Conservation (phyloP, 2,797 vertebrate genomes). For the Onychomys leucogaster region DNA sequence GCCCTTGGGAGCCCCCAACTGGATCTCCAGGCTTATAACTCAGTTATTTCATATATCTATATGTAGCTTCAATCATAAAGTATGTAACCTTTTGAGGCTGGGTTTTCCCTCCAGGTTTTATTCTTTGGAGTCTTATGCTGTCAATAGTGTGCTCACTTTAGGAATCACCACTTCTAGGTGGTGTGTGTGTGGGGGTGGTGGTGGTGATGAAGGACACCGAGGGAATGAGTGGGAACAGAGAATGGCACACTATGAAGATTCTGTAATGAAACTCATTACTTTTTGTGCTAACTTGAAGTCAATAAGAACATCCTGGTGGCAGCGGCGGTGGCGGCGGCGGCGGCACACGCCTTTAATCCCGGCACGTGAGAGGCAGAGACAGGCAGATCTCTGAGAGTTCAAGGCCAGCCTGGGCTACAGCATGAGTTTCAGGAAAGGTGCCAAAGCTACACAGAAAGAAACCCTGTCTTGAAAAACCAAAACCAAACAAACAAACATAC, state of each 20-base stretch:
- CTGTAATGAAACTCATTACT: not conserved
- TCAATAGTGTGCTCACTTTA: not conserved
- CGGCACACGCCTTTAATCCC: too few relatives aligned
- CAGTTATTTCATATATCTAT: not conserved
- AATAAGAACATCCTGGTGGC: too few relatives aligned
- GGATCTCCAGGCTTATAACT: not conserved
- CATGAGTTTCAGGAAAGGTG: too few relatives aligned
- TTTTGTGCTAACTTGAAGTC: not conserved
- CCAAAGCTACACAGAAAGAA: too few relatives aligned
- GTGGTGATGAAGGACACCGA: not conserved
- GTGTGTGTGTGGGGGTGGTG: not conserved
- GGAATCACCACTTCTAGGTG: not conserved
- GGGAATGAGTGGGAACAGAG: not conserved
- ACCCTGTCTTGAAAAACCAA: too few relatives aligned
- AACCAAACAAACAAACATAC: too few relatives aligned
- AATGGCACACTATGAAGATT: not conserved
- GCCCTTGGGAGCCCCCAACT: fast-evolving
- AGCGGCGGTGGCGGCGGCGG: too few relatives aligned
- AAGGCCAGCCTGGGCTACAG: too few relatives aligned
- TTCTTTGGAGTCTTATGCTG: not conserved
- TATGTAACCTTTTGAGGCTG: not conserved
- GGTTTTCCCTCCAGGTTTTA: not conserved
- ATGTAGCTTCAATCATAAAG: not conserved
- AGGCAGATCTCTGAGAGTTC: too few relatives aligned
- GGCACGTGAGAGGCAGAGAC: too few relatives aligned